Evolutionary conservation across 1,140 invertebrate species (phyloP), one percentile per base, ranked within the genome.

Genomic region (Drosophila sechellia): DNA sequence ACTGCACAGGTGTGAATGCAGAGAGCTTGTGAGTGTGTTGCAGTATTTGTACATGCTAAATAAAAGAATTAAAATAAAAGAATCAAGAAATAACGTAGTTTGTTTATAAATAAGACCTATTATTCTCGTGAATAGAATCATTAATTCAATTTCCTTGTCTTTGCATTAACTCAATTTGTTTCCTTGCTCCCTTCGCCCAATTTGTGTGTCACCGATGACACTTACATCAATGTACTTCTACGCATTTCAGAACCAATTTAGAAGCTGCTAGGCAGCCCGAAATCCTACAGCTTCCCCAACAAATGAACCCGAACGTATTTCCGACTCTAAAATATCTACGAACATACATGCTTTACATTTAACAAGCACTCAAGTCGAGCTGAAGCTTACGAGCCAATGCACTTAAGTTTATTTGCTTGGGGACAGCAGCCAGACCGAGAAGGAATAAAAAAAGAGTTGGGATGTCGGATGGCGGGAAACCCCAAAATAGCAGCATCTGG

Each of bases 401-500:
- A 85, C 81, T 86, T 72, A 81, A 77, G 69, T 76, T 83, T 86
- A 86, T 86, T 86, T 86, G 83, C 83, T 85, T 78, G 78, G 81
- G 81, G 83, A 81, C 74, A 45, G 25, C 49, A 31, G 40, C 37
- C 69, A 35, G 57, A 40, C 49, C 49, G 22, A 54, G 20, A n/a
- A 13, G 37, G 12, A 12, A 27, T 17, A 15, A 42, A 45, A 17
- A 43, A 50, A 20, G 60, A 25, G 27, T 27, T 42, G 17, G 8
- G 4, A 11, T 12, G 40, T 25, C 12, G 42, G 43, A 34, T 46
- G 17, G 40, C n/a, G 10, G 40, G 20, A 22, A 25, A 11, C 49
- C 66, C 46, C 8, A 70, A 70, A 70, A 70, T 56, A 56, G 22
- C 31, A 13, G 22, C 35, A n/a, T 20, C 43, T 13, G 45, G 37